Evolutionary conservation across 2,888 invertebrate genomes (phyloP), one percentile per base, ranked within the genome.

Genomic region (Slavum lentiscoides): DNA sequence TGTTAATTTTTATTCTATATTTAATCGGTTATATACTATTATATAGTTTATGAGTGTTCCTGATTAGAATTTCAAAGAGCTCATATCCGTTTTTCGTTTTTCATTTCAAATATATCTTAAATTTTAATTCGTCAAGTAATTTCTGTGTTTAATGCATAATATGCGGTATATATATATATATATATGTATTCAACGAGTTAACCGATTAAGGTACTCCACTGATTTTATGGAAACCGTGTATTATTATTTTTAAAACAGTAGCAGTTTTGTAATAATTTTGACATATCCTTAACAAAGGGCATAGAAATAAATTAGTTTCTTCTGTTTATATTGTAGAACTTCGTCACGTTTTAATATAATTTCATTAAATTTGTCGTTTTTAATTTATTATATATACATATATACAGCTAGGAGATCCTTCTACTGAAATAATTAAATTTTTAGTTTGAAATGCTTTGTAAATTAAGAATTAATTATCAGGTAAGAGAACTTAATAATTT

Each of bases 311-410:
- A 19, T 61, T 23, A 23, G 43, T 49, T 49, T 49, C 17, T n/a
- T 53, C n/a, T 17, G 37, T 74, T 21, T 21, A 15, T 15, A 74
- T 74, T 74, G 13, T 74, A 53, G n/a, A 74, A 74, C 53, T 64
- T 64, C 30, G n/a, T 74, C 37, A 74, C 62, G 74, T 74, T 21
- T 74, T 37, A 49, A 64, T 74, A 74, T 74, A 74, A 74, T 64
- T 21, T 21, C 53, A 64, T 74, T 74, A 53, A 62, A 53, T 64
- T 49, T 64, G 21, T 37, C 53, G 37, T 74, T 74, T 74, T 74
- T 74, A 64, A n/a, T 62, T 64, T 9, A 37, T 39, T 9, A 55
- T 55, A n/a, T n/a, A n/a, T n/a, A n/a, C n/a, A n/a, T n/a, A n/a
- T n/a, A 74, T 30, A 64, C 49, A 13, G 15, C 49, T 11, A 55